Conservation (phyloP, 2,888 invertebrate species). For the Leptopilina drosophilae region DNA sequence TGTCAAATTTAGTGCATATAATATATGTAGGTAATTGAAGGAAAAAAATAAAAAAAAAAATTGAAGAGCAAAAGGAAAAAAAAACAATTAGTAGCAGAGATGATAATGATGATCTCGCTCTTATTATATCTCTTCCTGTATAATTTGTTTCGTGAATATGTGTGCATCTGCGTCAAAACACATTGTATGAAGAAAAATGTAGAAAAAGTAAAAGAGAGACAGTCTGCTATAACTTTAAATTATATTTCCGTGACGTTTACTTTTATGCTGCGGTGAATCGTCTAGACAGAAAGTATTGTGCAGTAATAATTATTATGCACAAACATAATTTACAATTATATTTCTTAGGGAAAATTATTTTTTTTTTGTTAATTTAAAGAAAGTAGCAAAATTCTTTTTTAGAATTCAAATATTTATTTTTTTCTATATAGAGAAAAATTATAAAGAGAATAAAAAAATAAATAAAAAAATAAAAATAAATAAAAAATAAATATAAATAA, state of each 20-base stretch:
- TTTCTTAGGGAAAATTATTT: too few species aligned
- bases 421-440: too few species aligned
- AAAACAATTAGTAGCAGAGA: background rate
- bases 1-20: background rate
- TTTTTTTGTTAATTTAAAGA: too few species aligned
- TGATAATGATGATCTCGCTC: background rate
- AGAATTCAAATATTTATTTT: too few species aligned
- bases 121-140: slow-evolving; percentile 3
- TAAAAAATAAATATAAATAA: too few species aligned
- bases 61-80: background rate
- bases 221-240: background rate
- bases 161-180: slow-evolving; percentile 28
- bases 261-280: too few species aligned
- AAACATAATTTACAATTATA: too few species aligned
- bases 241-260: background rate
- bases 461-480: too few species aligned
- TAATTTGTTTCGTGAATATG: slow-evolving; percentile 13
- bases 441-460: too few species aligned
- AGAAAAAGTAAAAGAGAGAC: background rate
- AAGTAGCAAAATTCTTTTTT: too few species aligned
- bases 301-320: too few species aligned
- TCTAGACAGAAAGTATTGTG: too few species aligned
- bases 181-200: slow-evolving; percentile 8
- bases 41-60: background rate
- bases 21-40: background rate